Evolutionary conservation across 2,113 vertebrate genomes (phyloP).

Genomic region (Triplophysa siluroides): DNA sequence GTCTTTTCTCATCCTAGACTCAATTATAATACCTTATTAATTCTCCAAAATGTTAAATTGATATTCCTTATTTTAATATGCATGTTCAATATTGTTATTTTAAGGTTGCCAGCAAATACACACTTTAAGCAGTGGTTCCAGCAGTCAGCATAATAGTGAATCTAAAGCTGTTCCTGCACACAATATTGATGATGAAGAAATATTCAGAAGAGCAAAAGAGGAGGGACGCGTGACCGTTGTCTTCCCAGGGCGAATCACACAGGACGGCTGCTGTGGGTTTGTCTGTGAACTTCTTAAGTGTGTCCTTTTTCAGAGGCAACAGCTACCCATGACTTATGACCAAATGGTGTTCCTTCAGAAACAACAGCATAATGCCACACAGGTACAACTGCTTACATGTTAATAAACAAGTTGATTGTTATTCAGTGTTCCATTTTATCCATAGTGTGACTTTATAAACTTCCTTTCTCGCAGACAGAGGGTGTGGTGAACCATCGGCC

Average conservation of each 20-base stretch:
- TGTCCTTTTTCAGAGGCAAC: conserved; percentile 90
- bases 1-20: neutral
- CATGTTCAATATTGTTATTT: neutral
- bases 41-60: neutral
- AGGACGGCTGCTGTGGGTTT: conserved; percentile 85
- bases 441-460: neutral
- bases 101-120: conserved; percentile 13
- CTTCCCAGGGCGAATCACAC: conserved; percentile 83
- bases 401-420: neutral
- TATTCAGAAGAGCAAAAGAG: conserved; percentile 62
- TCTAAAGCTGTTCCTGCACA: neutral
- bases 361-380: conserved; percentile 62
- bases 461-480: conserved; percentile 68
- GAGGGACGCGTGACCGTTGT: conserved; percentile 77
- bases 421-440: neutral
- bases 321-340: conserved; percentile 92
- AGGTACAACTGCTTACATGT: conserved; percentile 55
- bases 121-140: neutral
- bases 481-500: conserved; percentile 68
- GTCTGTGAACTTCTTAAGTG: conserved; percentile 92
- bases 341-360: conserved; percentile 84
- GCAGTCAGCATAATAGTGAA: conserved; percentile 1
- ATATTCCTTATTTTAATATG: neutral
- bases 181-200: conserved; percentile 56
- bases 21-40: neutral